phyloP scores from a whole-genome alignment of 2,888 invertebrate species.

The Halocaridina rubra region DNA sequence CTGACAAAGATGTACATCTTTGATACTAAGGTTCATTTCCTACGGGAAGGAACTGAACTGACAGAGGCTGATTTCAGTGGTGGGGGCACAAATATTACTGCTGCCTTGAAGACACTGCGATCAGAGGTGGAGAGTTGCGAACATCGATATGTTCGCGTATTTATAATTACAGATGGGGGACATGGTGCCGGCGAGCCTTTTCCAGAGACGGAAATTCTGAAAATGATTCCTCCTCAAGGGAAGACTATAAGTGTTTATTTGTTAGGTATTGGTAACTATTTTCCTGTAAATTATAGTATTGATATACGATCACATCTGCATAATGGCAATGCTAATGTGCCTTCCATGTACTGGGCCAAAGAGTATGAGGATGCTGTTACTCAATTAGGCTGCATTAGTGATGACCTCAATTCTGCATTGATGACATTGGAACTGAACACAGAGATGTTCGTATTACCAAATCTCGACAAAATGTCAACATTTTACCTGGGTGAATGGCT shows the following conservation, averaged over 20 bases:
- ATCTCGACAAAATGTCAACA: neutral
- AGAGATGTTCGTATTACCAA: neutral
- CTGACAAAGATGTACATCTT: neutral
- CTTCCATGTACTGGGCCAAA: constrained; percentile 15
- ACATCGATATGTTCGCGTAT: neutral
- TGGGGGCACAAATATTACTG: neutral
- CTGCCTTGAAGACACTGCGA: neutral
- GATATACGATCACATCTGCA: constrained; percentile 25
- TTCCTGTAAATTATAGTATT: constrained; percentile 30
- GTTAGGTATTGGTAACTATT: constrained; percentile 9
- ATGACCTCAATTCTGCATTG: neutral
- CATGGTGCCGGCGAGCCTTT: neutral
- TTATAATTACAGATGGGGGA: neutral
- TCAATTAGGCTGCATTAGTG: neutral
- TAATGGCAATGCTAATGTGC: constrained; percentile 26
- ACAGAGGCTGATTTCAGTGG: neutral
- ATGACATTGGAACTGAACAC: neutral
- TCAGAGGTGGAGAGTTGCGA: neutral
- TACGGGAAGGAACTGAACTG: neutral
- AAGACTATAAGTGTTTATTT: constrained; percentile 23
- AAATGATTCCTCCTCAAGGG: neutral
- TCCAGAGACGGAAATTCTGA: neutral
- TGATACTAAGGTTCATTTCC: neutral
- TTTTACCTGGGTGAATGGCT: constrained; percentile 3
- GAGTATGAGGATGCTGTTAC: neutral